These are phyloP conservation scores for Martes martes DNA, from an alignment of 2,113 vertebrate species.

Conservation along the genomic window DNA sequence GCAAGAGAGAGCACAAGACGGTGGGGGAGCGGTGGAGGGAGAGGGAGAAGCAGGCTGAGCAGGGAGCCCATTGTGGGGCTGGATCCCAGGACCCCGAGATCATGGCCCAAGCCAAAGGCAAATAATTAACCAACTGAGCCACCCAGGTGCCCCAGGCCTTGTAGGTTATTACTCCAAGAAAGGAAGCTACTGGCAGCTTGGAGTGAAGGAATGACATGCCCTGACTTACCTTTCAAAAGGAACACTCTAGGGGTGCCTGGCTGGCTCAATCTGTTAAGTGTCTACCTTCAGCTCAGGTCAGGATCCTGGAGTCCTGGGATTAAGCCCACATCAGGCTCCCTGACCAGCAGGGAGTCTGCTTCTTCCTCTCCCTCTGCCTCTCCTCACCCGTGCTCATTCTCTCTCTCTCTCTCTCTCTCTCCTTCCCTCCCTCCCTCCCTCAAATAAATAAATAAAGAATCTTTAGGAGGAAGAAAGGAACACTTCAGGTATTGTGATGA, in stretches of 20 bases:
- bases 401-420: no score
- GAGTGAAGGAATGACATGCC: background rate
- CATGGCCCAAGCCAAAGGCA: background rate
- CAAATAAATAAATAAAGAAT: background rate
- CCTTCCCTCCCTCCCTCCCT: no score
- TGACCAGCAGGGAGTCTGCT: no score
- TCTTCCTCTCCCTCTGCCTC: no score
- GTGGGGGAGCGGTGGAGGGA: background rate
- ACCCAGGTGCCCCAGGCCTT: background rate
- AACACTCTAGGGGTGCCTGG: no score
- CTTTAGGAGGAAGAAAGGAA: background rate
- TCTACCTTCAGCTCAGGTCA: no score
- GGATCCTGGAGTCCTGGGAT: no score
- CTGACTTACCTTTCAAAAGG: background rate
- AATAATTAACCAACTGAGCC: background rate
- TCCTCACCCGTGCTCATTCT: no score
- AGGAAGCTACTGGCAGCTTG: background rate
- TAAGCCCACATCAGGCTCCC: no score
- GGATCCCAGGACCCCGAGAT: background rate
- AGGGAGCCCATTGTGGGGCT: background rate
- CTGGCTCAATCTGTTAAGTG: no score
- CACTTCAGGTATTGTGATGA: background rate
- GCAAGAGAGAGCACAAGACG: background rate
- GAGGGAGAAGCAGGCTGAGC: background rate
- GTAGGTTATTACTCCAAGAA: background rate